A percentile compares a stretch with the other conserved stretches of the same genome.
These are phyloP conservation scores for Rotaria socialis DNA, from an alignment of 2,888 invertebrate genomes.

Conservation along the genomic window DNA sequence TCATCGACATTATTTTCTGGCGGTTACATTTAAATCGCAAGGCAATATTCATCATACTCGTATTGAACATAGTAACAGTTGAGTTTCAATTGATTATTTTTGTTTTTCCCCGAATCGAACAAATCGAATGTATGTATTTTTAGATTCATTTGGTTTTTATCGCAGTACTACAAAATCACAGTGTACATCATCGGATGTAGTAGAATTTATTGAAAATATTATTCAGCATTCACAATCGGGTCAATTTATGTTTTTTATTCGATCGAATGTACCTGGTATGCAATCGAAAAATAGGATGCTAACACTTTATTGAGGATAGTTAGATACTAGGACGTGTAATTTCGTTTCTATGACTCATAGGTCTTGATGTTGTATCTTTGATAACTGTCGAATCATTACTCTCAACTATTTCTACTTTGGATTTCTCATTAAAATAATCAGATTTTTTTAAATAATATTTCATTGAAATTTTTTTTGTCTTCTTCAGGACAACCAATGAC, in stretches of 20 bases:
- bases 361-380: too few relatives aligned
- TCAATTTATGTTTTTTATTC: constrained; percentile 35
- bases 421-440: too few relatives aligned
- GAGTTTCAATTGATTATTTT: not conserved
- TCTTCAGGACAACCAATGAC: constrained; percentile 2
- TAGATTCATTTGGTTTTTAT: constrained; percentile 21
- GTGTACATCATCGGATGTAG: constrained; percentile 23
- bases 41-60: constrained; percentile 9
- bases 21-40: not conserved
- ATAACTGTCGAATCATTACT: too few relatives aligned
- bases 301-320: too few relatives aligned
- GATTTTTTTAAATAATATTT: too few relatives aligned
- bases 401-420: too few relatives aligned
- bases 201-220: constrained; percentile 20
- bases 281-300: too few relatives aligned
- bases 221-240: constrained; percentile 1
- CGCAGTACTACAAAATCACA: not conserved
- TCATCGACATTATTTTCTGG: constrained; percentile 31
- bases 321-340: too few relatives aligned
- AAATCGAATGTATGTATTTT: too few relatives aligned
- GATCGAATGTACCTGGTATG: not conserved
- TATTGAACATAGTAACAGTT: constrained; percentile 36
- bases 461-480: not conserved
- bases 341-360: too few relatives aligned
- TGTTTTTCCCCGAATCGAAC: not conserved